Conservation (phyloP, 2,888 invertebrate species). For the Ochropleura leucogaster region DNA sequence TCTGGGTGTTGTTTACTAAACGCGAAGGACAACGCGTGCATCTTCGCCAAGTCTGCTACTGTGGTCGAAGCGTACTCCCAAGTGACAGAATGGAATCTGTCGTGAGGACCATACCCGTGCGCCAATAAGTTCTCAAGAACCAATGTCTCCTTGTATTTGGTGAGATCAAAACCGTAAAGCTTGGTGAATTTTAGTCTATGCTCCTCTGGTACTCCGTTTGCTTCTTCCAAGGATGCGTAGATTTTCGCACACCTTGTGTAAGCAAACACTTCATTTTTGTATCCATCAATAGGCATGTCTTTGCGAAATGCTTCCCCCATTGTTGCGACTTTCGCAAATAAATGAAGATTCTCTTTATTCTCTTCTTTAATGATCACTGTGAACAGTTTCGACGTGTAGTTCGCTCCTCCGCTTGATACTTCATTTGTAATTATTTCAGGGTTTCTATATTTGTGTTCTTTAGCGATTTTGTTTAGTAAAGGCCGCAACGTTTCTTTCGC, state of each 20-base stretch:
- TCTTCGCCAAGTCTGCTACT: constrained; percentile 70
- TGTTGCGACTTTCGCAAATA: constrained; percentile 51
- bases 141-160: constrained; percentile 44
- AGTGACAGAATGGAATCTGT: constrained; percentile 63
- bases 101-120: constrained; percentile 61
- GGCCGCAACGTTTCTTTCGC: constrained; percentile 11
- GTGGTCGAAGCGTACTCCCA: constrained; percentile 57
- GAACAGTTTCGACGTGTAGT: constrained; percentile 52
- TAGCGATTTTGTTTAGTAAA: constrained; percentile 44
- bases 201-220: constrained; percentile 40
- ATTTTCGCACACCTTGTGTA: constrained; percentile 40
- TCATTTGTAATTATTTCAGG: constrained; percentile 37
- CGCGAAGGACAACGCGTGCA: constrained; percentile 77
- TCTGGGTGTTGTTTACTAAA: constrained; percentile 63
- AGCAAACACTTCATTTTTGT: constrained; percentile 42
- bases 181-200: constrained; percentile 50
- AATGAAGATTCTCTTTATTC: constrained; percentile 35
- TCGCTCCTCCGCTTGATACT: constrained; percentile 51
- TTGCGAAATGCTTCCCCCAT: too few relatives aligned
- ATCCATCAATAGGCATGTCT: constrained; percentile 5
- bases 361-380: constrained; percentile 29
- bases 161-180: constrained; percentile 46
- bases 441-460: constrained; percentile 31
- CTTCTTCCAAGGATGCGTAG: constrained; percentile 44
- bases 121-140: constrained; percentile 55